Percentiles rank a stretch among this genome's conserved stretches.
Conservation (phyloP, 2,888 invertebrate species). For the Andrena flavipes region DNA sequence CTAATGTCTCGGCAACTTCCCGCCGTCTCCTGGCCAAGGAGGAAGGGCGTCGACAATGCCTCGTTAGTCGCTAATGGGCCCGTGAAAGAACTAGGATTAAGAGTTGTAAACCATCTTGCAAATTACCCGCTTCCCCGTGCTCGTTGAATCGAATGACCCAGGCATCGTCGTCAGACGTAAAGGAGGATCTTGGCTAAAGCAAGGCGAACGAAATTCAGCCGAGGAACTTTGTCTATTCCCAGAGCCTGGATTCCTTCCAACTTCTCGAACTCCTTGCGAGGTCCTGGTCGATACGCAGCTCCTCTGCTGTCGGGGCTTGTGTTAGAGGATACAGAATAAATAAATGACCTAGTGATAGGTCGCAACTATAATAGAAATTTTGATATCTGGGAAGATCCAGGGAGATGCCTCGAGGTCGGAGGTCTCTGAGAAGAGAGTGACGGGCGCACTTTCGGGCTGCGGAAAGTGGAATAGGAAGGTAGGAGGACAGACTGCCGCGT, state of each 20-base stretch:
- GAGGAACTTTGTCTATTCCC: background rate
- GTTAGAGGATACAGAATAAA: no score
- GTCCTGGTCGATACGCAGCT: no score
- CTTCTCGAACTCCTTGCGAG: no score
- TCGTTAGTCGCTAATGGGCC: conserved; percentile 79
- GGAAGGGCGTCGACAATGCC: conserved; percentile 77
- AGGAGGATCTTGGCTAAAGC: background rate
- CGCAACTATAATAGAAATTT: no score
- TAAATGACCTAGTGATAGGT: no score
- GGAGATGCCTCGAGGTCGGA: background rate
- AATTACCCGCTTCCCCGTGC: conserved; percentile 70
- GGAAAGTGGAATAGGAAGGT: background rate
- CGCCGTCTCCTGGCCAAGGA: conserved; percentile 14
- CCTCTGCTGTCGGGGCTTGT: no score
- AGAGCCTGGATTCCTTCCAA: no score
- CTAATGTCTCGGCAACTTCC: conserved; percentile 75
- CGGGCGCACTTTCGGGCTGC: background rate
- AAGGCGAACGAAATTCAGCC: background rate
- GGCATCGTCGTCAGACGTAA: background rate
- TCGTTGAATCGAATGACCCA: conserved; percentile 39
- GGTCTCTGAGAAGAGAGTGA: background rate
- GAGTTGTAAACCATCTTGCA: conserved; percentile 78
- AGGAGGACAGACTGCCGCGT: background rate
- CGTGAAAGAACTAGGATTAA: conserved; percentile 79
- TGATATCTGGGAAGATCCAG: background rate